Base-by-base conservation (phyloP, 2,113 vertebrate genomes). In the Brachyistius frenatus region DNA sequence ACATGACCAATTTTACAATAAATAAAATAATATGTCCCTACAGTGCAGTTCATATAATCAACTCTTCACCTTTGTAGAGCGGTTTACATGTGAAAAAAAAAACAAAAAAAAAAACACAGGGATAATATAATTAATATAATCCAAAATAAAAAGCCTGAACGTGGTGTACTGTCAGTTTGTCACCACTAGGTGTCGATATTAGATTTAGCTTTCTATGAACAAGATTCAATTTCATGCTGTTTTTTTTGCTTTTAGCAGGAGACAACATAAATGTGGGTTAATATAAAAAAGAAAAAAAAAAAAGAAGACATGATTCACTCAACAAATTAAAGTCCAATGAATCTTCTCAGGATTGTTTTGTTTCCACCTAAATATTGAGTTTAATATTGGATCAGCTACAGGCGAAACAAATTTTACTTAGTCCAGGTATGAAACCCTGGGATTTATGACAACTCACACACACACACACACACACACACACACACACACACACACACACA, bases 181-280 rank as follows among this genome's bases (percentile, higher is more conserved):
- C 1, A 31, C 84, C 86, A 85, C 79, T 13, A 30, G 67, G 41
- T 32, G 89, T 60, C 82, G 76, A 64, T 74, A 58, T 85, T 56
- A 8, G 46, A 52, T 55, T n/a, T 30, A 16, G 5, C 32, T 53
- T 52, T 44, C 1, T 3, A 7, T 6, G 2, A 14, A 7, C 44
- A 32, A 23, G 47, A 23, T 23, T 44, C 16, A 33, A 6, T 14
- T 50, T n/a, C 30, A 50, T 54, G 14, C 16, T 49, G 30, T 6
- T 39, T 55, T 54, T 69, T 4, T 60, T 55, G 39, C 10, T 64
- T 23, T 11, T 11, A 37, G 4, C 5, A 35, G n/a, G 69, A 54
- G 33, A 30, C 15, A 32, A 13, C 8, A 66, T 6, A 5, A 49
- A 30, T n/a, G 11, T 53, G 9, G 8, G 5, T 41, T 41, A 9